Evolutionary conservation across 2,113 vertebrate genomes (phyloP), one percentile per base, ranked within the genome.

Genomic region (Melanotaenia duboulayi): DNA sequence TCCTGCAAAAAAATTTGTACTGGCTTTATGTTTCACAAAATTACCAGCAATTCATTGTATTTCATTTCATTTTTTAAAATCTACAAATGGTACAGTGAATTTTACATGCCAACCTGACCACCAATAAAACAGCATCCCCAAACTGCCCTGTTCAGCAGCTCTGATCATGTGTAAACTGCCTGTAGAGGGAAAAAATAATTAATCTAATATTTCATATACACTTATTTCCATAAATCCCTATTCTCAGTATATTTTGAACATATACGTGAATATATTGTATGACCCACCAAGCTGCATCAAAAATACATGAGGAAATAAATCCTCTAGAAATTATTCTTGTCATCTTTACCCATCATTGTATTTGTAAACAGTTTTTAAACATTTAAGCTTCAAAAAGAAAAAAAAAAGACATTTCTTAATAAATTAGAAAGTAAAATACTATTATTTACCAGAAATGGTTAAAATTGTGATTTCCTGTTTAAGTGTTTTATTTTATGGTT

Each of bases 381-480:
- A 58, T 86, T n/a, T 22, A 60, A 32, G n/a, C 65, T 67, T 60
- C 58, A 83, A 75, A 68, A 83, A 90, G 86, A 81, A 65, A 74
- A 87, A 69, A 81, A 75, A 68, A 83, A 90, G 86, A 81, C 67
- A 74, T 76, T 25, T 65, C 78, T 78, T 46, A 92, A 93, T 93
- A 93, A 93, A 89, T 93, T 91, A 91, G 57, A 88, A 90, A 81
- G 75, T 93, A 87, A 92, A 93, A 92, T 86, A 81, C 76, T 72
- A 75, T 65, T 61, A 71, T 55, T 64, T 80, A 84, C 39, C 82
- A 72, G 44, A 83, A 81, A 88, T 52, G 16, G 40, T 74, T 78
- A 40, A 83, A 82, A 74, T 86, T 60, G 70, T 69, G 56, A 65
- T 75, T 65, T 28, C 73, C 28, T 49, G 37, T 74, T 57, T 51